Evolutionary conservation across 2,113 vertebrate genomes (phyloP).

Genomic region (Gadus chalcogrammus): DNA sequence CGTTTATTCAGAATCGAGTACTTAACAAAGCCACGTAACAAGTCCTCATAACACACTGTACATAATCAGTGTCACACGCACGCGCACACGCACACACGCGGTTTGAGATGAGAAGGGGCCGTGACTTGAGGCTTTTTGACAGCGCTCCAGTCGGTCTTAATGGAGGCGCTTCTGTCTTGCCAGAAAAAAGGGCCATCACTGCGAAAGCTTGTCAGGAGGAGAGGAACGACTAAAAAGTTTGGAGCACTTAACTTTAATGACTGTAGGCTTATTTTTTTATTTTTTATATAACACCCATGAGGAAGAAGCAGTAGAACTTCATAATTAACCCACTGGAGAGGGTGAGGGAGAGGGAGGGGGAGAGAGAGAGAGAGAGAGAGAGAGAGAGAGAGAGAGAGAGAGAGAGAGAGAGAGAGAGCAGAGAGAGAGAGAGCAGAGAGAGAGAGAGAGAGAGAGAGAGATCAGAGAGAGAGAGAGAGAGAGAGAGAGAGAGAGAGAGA

Average conservation of each 20-base stretch:
- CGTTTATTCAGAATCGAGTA: no score
- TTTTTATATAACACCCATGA: neutral
- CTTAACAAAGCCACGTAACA: no score
- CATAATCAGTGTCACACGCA: neutral
- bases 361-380: neutral
- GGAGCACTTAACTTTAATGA: neutral
- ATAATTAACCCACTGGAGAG: conserved; percentile 3
- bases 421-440: no score
- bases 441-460: neutral
- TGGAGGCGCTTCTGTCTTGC: neutral
- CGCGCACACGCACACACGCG: neutral
- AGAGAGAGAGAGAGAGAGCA: neutral
- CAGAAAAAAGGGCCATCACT: neutral
- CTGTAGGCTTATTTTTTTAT: neutral
- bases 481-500: neutral
- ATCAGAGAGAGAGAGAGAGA: conserved; percentile 10
- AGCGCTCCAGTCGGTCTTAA: neutral
- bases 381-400: neutral
- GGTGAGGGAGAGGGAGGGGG: neutral
- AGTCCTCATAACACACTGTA: no score
- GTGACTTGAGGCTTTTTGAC: neutral
- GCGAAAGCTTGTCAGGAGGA: neutral
- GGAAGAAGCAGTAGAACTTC: neutral
- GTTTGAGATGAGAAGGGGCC: neutral
- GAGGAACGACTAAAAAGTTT: neutral